Evolutionary conservation across 2,113 vertebrate species (phyloP).

Genomic region (Mus spicilegus): DNA sequence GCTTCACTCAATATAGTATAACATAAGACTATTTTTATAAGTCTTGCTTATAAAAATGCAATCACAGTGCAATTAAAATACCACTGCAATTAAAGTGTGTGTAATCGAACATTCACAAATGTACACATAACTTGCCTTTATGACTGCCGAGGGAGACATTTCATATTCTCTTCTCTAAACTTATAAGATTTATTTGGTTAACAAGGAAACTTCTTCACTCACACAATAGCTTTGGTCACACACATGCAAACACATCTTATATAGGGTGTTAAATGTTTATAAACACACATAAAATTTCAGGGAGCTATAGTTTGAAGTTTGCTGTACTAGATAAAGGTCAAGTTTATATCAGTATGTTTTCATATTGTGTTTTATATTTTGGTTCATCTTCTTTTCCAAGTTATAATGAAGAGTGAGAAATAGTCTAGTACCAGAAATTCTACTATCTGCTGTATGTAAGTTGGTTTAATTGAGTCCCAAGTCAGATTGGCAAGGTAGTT

Average conservation of each 20-base stretch:
- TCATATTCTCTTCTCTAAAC: slow-evolving; percentile 69
- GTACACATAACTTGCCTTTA: slow-evolving; percentile 79
- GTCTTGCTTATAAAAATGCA: slow-evolving; percentile 77
- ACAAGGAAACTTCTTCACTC: slow-evolving; percentile 79
- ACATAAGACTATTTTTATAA: slow-evolving; percentile 73
- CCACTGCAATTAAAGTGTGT: slow-evolving; percentile 81
- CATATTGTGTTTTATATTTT: slow-evolving; percentile 27
- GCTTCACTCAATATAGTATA: slow-evolving; percentile 76
- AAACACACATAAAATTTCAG: slow-evolving; percentile 58
- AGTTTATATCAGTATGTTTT: slow-evolving; percentile 43
- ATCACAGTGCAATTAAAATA: slow-evolving; percentile 78
- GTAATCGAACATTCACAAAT: slow-evolving; percentile 80
- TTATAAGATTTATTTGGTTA: slow-evolving; percentile 77
- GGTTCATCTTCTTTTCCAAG: background rate
- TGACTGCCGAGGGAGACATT: slow-evolving; percentile 75
- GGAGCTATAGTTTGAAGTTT: slow-evolving; percentile 53
- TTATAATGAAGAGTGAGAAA: slow-evolving; percentile 35
- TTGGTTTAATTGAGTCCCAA: slow-evolving; percentile 56
- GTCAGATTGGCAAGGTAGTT: slow-evolving; percentile 2
- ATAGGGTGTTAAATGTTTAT: background rate
- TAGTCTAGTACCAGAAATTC: background rate
- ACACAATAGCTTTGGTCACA: slow-evolving; percentile 62
- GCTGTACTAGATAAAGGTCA: slow-evolving; percentile 37
- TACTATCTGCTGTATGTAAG: slow-evolving; percentile 27
- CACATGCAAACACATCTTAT: background rate